Evolutionary conservation across 2,888 invertebrate genomes (phyloP).

Genomic region (Clusia tigrina): DNA sequence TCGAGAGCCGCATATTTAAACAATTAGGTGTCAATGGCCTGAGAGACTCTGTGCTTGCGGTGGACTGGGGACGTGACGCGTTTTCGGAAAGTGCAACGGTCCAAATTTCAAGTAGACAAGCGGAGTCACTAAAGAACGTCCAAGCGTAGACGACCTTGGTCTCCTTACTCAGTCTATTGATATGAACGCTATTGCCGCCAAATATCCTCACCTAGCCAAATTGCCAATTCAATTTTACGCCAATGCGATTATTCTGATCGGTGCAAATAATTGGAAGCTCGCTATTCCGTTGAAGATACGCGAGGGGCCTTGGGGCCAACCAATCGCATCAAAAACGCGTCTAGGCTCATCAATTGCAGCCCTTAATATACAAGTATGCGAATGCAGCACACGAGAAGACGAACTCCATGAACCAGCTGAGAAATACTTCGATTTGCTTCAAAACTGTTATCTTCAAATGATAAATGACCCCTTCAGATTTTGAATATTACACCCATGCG

Average conservation of each 20-base stretch:
- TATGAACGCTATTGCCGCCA: too few relatives aligned
- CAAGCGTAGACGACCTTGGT: too few relatives aligned
- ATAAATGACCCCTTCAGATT: constrained; percentile 18
- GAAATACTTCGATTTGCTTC: constrained; percentile 1
- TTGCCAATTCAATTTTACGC: constrained; percentile 22
- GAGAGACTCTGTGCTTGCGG: neutral
- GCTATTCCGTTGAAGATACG: constrained; percentile 21
- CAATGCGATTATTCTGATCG: constrained; percentile 24
- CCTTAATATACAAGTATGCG: constrained; percentile 15
- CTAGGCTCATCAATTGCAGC: constrained; percentile 8
- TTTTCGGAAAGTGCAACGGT: too few relatives aligned
- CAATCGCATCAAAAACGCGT: constrained; percentile 21
- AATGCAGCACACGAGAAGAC: constrained; percentile 14
- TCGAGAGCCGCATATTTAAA: neutral
- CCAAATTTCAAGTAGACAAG: too few relatives aligned
- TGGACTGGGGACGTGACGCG: constrained; percentile 11
- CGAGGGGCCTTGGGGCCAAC: constrained; percentile 23
- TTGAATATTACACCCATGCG: constrained; percentile 23
- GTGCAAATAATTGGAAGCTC: constrained; percentile 22
- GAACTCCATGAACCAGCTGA: constrained; percentile 17
- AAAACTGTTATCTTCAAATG: constrained; percentile 13
- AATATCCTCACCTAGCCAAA: too few relatives aligned
- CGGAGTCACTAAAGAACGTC: too few relatives aligned
- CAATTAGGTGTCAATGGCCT: neutral
- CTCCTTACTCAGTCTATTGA: too few relatives aligned